A percentile compares a stretch with the other conserved stretches of the same genome.
Conservation (phyloP, 2,113 vertebrate genomes). For the Cranoglanis bouderius region DNA sequence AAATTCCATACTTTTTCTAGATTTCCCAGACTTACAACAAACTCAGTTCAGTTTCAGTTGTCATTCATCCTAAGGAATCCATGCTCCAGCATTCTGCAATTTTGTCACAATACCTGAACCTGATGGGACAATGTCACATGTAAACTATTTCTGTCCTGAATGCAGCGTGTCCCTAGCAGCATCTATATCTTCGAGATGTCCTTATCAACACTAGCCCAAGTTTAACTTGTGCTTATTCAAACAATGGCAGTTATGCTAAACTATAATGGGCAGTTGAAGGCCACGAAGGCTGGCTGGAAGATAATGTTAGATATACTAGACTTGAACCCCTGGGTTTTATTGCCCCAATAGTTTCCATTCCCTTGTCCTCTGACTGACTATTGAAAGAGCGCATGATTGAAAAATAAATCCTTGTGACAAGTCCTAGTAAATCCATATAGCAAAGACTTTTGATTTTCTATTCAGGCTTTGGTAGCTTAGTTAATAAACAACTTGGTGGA, state of each 20-base stretch:
- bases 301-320: constrained; percentile 27
- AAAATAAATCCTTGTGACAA: constrained; percentile 20
- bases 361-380: constrained; percentile 18
- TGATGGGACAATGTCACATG: background rate
- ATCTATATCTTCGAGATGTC: constrained; percentile 21
- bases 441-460: constrained; percentile 1
- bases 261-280: constrained; percentile 12
- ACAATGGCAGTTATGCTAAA: constrained; percentile 41
- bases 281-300: constrained; percentile 14
- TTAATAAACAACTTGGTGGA: background rate
- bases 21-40: background rate
- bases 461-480: constrained; percentile 15
- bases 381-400: background rate
- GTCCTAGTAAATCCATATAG: constrained; percentile 32
- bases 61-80: background rate
- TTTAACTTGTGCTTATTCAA: constrained; percentile 44
- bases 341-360: constrained; percentile 42
- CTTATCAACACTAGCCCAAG: constrained; percentile 34
- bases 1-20: background rate
- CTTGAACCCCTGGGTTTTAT: constrained; percentile 9
- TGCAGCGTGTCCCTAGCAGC: constrained; percentile 2
- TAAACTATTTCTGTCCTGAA: constrained; percentile 29
- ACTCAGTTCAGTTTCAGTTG: background rate
- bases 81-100: background rate
- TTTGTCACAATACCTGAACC: background rate